These are phyloP conservation scores for Trachurus trachurus DNA, from an alignment of 2,797 vertebrate genomes.

Conservation along the genomic window DNA sequence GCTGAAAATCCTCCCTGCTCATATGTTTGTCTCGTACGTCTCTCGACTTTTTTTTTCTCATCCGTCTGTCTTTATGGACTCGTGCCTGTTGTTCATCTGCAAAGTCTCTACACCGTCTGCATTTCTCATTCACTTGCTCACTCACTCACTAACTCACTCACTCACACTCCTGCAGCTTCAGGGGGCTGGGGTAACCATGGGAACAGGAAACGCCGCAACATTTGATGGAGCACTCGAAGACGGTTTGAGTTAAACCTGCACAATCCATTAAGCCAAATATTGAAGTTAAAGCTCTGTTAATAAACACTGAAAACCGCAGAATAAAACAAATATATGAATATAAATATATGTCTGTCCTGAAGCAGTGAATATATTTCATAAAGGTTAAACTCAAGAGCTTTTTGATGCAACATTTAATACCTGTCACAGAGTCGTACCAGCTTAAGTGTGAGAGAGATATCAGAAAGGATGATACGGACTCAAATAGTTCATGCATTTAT, in stretches of 20 bases:
- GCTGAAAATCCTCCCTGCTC: neutral
- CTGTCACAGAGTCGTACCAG: neutral
- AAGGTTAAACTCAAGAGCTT: neutral
- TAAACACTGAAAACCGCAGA: neutral
- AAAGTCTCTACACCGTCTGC: slow-evolving; percentile 8
- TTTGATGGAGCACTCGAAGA: slow-evolving; percentile 11
- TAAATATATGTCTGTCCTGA: neutral
- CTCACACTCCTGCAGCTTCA: slow-evolving; percentile 15
- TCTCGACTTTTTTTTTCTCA: neutral
- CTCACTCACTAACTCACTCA: neutral
- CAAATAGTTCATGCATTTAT: too few species aligned
- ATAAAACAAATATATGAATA: too few species aligned
- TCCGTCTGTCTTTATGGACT: slow-evolving; percentile 2
- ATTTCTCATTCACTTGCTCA: neutral
- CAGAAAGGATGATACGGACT: too few species aligned
- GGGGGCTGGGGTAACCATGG: slow-evolving; percentile 53
- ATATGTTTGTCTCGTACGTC: neutral
- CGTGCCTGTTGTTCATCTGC: slow-evolving; percentile 16
- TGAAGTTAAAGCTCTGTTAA: slow-evolving; percentile 15
- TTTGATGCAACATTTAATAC: neutral
- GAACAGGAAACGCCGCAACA: slow-evolving; percentile 63
- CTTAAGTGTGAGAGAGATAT: too few species aligned
- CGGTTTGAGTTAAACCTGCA: slow-evolving; percentile 11
- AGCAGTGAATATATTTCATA: neutral
- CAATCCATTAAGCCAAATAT: slow-evolving; percentile 14